A percentile compares a stretch with the other conserved stretches of the same genome.
Evolutionary conservation across 2,797 vertebrate genomes (phyloP).

Genomic region (Muscicapa comitata): DNA sequence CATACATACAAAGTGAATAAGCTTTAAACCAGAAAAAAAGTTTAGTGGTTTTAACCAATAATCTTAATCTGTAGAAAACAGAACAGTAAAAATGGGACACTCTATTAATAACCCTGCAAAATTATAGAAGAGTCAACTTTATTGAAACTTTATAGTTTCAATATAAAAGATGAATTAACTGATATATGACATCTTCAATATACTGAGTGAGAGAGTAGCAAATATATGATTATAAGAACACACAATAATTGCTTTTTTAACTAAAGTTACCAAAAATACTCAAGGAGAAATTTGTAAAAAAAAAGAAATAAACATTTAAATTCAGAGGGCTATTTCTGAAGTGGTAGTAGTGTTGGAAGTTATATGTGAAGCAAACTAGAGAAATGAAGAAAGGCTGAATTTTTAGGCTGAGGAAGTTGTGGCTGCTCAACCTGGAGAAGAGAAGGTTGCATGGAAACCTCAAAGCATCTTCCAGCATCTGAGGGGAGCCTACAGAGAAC

Average conservation of each 20-base stretch:
- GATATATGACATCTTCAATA: not conserved
- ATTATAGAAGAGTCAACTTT: not conserved
- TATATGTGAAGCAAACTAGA: not conserved
- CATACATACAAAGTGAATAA: not conserved
- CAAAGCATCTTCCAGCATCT: not conserved
- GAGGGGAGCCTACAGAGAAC: not conserved
- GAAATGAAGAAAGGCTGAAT: not conserved
- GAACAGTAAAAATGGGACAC: not conserved
- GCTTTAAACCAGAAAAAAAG: not conserved
- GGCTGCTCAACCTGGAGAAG: not conserved
- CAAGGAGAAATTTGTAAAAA: not conserved
- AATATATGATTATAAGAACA: not conserved
- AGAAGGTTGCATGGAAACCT: not conserved
- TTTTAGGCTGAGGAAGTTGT: not conserved
- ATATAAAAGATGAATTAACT: not conserved
- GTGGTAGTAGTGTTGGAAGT: not conserved
- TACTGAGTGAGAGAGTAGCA: not conserved
- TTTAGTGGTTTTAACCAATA: not conserved
- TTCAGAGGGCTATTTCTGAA: not conserved
- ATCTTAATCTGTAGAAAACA: not conserved
- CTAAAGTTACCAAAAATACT: not conserved
- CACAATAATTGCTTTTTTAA: accelerated
- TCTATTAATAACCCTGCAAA: not conserved
- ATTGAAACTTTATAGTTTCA: not conserved
- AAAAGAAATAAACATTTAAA: not conserved